Percentiles rank a stretch among this genome's conserved stretches.
Conservation (phyloP, 2,113 vertebrate genomes). For the Aviceda subcristata region DNA sequence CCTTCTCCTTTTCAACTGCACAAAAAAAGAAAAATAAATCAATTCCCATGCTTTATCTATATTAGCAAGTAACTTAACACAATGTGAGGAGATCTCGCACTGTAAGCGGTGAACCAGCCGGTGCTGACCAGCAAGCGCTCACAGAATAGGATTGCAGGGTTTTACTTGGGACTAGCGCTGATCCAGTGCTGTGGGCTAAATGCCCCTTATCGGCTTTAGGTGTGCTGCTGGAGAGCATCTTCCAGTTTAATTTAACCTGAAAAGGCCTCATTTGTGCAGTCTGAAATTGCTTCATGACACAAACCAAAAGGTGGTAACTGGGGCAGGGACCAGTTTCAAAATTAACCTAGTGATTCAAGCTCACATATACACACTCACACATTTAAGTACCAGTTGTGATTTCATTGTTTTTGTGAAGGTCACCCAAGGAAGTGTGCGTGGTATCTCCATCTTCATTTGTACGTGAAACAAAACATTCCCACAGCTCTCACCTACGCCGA, state of each 20-base stretch:
- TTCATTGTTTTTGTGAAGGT: not conserved
- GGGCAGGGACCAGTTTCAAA: not conserved
- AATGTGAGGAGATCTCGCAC: not conserved
- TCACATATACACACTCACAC: not conserved
- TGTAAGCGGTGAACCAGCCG: not conserved
- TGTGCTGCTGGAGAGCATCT: not conserved
- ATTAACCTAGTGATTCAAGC: not conserved
- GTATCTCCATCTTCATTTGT: not conserved
- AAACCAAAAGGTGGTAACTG: not conserved
- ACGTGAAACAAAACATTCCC: not conserved
- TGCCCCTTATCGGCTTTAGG: not conserved
- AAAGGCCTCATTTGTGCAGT: not conserved
- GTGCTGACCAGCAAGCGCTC: not conserved
- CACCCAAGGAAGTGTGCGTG: accelerated
- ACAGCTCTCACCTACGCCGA: not conserved
- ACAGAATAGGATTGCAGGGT: not conserved
- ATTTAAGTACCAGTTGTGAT: not conserved
- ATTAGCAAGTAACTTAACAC: not conserved
- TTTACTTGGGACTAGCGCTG: not conserved
- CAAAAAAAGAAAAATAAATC: not conserved
- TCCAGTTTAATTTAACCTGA: not conserved
- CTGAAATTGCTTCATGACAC: not conserved
- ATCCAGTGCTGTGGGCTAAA: not conserved
- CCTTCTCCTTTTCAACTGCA: not conserved
- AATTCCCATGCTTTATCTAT: not conserved